Conservation (phyloP, 2,797 vertebrate species). For the Syngnathus acus region DNA sequence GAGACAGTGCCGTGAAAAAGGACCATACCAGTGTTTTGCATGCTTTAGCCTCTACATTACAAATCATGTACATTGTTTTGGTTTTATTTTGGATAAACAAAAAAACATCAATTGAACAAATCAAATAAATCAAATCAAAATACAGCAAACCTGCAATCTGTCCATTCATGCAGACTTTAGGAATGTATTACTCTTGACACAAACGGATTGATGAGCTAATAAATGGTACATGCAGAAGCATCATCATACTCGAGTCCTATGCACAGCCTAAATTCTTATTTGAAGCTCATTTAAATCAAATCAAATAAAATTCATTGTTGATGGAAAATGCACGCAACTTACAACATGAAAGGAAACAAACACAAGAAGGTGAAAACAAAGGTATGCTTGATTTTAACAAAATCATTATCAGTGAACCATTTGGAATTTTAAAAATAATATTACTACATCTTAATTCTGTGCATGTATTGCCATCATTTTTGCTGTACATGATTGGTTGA, state of each 20-base stretch:
- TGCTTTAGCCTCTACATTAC: constrained; percentile 56
- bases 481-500: constrained; percentile 14
- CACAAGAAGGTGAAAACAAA: constrained; percentile 28
- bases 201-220: constrained; percentile 5
- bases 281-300: constrained; percentile 17
- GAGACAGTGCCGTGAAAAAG: constrained; percentile 3
- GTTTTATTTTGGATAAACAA: constrained; percentile 36
- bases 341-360: constrained; percentile 21
- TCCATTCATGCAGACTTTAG: constrained; percentile 40
- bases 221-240: constrained; percentile 16
- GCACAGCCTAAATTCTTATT: constrained; percentile 34
- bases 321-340: constrained; percentile 30
- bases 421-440: background rate
- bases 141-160: constrained; percentile 37
- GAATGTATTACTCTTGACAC: constrained; percentile 28
- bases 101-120: constrained; percentile 35
- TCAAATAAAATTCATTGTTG: constrained; percentile 17
- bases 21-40: constrained; percentile 57
- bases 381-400: constrained; percentile 11
- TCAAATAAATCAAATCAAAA: constrained; percentile 49
- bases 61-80: constrained; percentile 48
- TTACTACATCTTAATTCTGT: background rate
- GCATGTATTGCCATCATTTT: background rate
- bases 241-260: constrained; percentile 10
- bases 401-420: background rate